A percentile compares a stretch with the other conserved stretches of the same genome.
These are phyloP conservation scores for Terebella lapidaria DNA, from an alignment of 2,888 invertebrate species.

Conservation along the genomic window DNA sequence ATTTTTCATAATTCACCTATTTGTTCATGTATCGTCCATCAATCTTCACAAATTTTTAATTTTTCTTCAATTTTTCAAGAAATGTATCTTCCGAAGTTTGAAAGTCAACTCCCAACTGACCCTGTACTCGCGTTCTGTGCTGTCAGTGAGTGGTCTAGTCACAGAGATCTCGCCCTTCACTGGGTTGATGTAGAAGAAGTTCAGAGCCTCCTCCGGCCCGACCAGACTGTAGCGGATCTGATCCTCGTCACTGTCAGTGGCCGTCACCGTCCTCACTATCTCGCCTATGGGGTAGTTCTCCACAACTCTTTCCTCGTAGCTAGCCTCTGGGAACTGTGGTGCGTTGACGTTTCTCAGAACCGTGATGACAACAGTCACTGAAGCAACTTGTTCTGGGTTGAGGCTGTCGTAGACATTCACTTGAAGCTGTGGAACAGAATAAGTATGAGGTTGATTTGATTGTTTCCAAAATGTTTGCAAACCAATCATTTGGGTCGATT, in stretches of 20 bases:
- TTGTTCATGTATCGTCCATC: too few species aligned
- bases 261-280: slow-evolving; percentile 13
- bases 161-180: slow-evolving; percentile 63
- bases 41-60: too few species aligned
- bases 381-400: slow-evolving; percentile 28
- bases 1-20: too few species aligned
- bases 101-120: slow-evolving; percentile 5
- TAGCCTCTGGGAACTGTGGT: slow-evolving; percentile 18
- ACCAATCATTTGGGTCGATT: too few species aligned
- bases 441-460: too few species aligned
- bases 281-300: slow-evolving; percentile 24
- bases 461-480: too few species aligned
- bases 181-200: slow-evolving; percentile 71
- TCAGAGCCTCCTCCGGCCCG: slow-evolving; percentile 30
- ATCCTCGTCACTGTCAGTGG: slow-evolving; percentile 28
- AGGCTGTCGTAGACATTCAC: slow-evolving; percentile 37
- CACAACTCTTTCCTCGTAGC: slow-evolving; percentile 15
- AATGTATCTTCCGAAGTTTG: too few species aligned
- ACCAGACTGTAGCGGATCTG: slow-evolving; percentile 30
- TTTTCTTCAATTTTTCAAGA: too few species aligned
- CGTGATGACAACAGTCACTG: slow-evolving; percentile 32
- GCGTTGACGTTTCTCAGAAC: slow-evolving; percentile 27
- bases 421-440: slow-evolving; percentile 30
- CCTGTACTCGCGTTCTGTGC: slow-evolving; percentile 11
- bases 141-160: slow-evolving; percentile 26